Evolutionary conservation across 2,888 invertebrate genomes (phyloP).

Genomic region (Drosophila testacea): DNA sequence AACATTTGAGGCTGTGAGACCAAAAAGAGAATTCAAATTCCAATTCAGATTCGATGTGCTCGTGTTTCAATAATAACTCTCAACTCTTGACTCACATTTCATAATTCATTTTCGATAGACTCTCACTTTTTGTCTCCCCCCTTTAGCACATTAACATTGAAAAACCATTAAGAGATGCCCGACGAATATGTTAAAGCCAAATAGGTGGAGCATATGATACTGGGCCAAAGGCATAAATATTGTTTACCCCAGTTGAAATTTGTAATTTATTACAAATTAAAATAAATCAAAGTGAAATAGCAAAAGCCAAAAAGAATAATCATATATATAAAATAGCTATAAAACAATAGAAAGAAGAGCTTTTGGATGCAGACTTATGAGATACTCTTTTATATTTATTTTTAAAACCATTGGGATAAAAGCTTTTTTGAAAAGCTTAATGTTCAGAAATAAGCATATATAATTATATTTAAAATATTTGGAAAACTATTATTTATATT

Average conservation of each 20-base stretch:
- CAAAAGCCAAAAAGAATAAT: constrained; percentile 29
- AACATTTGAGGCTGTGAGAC: constrained; percentile 31
- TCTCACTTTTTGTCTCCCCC: constrained; percentile 67
- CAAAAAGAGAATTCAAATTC: constrained; percentile 14
- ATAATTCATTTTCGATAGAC: constrained; percentile 74
- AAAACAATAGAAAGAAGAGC: background rate
- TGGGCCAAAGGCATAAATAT: constrained; percentile 61
- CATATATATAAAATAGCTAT: constrained; percentile 12
- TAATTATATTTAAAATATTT: no score
- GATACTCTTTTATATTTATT: background rate
- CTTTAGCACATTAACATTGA: constrained; percentile 70
- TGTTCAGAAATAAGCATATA: no score
- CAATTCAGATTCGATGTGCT: constrained; percentile 29
- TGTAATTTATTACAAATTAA: constrained; percentile 80
- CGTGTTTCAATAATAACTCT: constrained; percentile 64
- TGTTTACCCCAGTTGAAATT: constrained; percentile 70
- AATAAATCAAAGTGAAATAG: constrained; percentile 73
- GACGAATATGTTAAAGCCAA: constrained; percentile 43
- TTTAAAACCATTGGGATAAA: no score
- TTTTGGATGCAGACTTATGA: background rate
- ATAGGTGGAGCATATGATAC: constrained; percentile 48
- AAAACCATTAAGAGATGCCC: constrained; percentile 64
- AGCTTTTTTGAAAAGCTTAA: no score
- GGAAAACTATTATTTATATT: no score
- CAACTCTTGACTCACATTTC: constrained; percentile 65